Evolutionary conservation across 2,888 invertebrate genomes (phyloP).

Genomic region (Lydus trimaculatus): DNA sequence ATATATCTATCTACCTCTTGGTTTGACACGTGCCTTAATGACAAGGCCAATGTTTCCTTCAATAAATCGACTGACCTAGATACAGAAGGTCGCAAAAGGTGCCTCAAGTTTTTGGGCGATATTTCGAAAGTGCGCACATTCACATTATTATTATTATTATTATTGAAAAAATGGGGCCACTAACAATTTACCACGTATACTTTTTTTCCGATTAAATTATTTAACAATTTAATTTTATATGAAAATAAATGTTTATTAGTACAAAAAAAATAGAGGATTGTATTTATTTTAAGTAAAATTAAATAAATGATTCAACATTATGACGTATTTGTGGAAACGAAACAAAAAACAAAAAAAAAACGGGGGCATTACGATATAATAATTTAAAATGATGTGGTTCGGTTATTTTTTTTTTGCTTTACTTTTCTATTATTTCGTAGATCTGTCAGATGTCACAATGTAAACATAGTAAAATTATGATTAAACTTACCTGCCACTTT

Average conservation of each 20-base stretch:
- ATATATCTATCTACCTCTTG: background rate
- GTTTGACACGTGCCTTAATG: conserved; percentile 54
- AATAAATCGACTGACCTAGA: conserved; percentile 58
- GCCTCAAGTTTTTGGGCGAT: conserved; percentile 22
- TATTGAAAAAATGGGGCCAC: background rate
- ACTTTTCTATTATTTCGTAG: conserved; percentile 14
- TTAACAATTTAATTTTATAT: background rate
- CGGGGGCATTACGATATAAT: conserved; percentile 19
- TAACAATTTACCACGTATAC: background rate
- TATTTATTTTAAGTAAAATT: background rate
- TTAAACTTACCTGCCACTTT: conserved; percentile 60
- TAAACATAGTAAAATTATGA: conserved; percentile 48
- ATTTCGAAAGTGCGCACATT: conserved; percentile 22
- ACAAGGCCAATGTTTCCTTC: conserved; percentile 56
- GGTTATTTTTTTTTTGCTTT: background rate
- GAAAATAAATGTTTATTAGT: background rate
- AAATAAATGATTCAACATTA: conserved; percentile 42
- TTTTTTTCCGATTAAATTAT: background rate
- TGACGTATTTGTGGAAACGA: conserved; percentile 31
- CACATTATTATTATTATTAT: background rate
- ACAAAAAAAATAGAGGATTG: background rate
- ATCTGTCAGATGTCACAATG: conserved; percentile 52
- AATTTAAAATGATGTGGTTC: conserved; percentile 37
- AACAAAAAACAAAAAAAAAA: conserved; percentile 23
- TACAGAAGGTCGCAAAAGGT: conserved; percentile 55